Evolutionary conservation across 2,888 invertebrate genomes (phyloP).

Genomic region (Blera fallax): DNA sequence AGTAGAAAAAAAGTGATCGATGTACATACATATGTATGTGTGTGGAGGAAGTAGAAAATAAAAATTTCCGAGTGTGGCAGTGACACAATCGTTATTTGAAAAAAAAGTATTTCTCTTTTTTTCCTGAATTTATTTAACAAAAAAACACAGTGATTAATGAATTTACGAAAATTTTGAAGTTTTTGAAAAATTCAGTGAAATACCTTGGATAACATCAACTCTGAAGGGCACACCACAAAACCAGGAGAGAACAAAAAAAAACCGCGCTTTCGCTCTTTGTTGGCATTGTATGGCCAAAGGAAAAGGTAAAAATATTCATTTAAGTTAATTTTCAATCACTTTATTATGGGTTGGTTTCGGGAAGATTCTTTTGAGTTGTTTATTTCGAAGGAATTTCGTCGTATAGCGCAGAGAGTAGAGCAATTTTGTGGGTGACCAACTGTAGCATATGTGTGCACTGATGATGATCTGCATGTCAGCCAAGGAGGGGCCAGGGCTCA

Average conservation of each 20-base stretch:
- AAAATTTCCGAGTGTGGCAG: slow-evolving; percentile 50
- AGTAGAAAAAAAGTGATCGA: slow-evolving; percentile 37
- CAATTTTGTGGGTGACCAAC: slow-evolving; percentile 16
- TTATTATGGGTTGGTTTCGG: background rate
- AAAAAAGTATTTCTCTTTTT: background rate
- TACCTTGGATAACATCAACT: slow-evolving; percentile 6
- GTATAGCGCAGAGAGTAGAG: background rate
- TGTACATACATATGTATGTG: slow-evolving; percentile 45
- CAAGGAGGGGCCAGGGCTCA: slow-evolving; percentile 25
- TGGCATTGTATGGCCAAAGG: slow-evolving; percentile 31
- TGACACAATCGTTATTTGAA: slow-evolving; percentile 52
- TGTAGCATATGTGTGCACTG: slow-evolving; percentile 48
- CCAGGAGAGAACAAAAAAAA: slow-evolving; percentile 19
- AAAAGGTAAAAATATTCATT: slow-evolving; percentile 56
- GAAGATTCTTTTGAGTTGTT: background rate
- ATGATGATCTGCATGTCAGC: slow-evolving; percentile 8
- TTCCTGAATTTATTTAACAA: background rate
- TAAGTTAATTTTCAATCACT: slow-evolving; percentile 20
- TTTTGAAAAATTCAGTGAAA: background rate
- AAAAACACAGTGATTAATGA: background rate
- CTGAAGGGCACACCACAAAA: background rate
- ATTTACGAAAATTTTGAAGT: background rate
- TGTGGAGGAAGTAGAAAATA: slow-evolving; percentile 6
- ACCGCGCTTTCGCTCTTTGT: slow-evolving; percentile 66
- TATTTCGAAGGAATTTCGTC: background rate